These are phyloP conservation scores for Ochropleura leucogaster DNA, from an alignment of 2,888 invertebrate genomes.

Conservation along the genomic window DNA sequence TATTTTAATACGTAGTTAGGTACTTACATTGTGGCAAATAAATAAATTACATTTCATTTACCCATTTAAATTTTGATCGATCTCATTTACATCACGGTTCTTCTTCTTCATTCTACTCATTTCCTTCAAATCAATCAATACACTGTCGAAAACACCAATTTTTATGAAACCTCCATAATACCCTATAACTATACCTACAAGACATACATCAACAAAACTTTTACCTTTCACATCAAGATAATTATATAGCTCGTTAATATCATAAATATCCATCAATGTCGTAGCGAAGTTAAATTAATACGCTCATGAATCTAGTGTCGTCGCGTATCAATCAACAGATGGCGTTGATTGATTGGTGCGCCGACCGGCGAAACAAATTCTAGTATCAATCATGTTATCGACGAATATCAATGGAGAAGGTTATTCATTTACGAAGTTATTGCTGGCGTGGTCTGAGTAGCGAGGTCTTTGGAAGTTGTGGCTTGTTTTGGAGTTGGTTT, in stretches of 20 bases:
- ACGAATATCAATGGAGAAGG: slow-evolving; percentile 63
- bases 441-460: slow-evolving; percentile 20
- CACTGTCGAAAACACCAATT: background rate
- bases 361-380: slow-evolving; percentile 78
- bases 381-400: slow-evolving; percentile 77
- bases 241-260: slow-evolving; percentile 81
- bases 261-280: slow-evolving; percentile 85
- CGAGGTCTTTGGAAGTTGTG: background rate
- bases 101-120: no score
- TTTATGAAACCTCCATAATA: background rate
- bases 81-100: no score
- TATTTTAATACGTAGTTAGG: no score
- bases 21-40: no score
- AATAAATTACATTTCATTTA: no score
- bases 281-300: slow-evolving; percentile 82
- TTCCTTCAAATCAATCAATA: background rate
- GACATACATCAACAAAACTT: slow-evolving; percentile 59
- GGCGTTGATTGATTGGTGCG: slow-evolving; percentile 84
- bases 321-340: slow-evolving; percentile 83
- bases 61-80: no score
- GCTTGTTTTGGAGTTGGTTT: background rate
- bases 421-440: slow-evolving; percentile 64
- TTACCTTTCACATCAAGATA: slow-evolving; percentile 65
- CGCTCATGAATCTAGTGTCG: slow-evolving; percentile 85
- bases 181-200: slow-evolving; percentile 6